Conservation (phyloP, 2,113 vertebrate species). For the Machaerirhynchus nigripectus region DNA sequence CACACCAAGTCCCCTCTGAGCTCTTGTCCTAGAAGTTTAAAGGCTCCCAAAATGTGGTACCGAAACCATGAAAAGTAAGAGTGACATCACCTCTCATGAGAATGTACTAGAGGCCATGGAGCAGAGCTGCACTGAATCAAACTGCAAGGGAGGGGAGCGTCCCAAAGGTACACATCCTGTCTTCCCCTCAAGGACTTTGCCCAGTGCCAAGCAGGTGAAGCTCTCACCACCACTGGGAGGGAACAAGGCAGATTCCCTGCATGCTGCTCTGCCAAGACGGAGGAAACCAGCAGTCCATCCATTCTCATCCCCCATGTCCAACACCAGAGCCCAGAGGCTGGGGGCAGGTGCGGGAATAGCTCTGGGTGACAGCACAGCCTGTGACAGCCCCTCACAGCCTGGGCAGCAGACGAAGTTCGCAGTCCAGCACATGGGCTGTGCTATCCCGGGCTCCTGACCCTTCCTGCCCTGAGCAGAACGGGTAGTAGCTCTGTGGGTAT, state of each 20-base stretch:
- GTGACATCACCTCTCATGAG: neutral
- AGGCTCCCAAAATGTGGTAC: neutral
- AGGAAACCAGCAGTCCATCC: neutral
- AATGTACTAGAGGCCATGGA: neutral
- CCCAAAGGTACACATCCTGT: neutral
- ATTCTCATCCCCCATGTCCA: accelerated
- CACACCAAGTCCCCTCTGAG: neutral
- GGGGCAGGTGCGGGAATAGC: neutral
- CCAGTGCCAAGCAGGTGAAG: neutral
- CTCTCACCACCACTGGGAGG: neutral
- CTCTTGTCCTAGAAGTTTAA: neutral
- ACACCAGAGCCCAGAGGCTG: neutral
- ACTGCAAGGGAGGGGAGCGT: neutral
- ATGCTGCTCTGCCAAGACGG: neutral
- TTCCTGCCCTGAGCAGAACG: neutral
- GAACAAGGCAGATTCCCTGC: neutral
- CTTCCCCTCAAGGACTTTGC: neutral
- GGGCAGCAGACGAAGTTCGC: accelerated
- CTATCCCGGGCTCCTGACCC: neutral
- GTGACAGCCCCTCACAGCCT: neutral
- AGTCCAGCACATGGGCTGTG: accelerated
- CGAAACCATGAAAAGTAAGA: neutral
- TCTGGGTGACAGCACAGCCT: neutral
- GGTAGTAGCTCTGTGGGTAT: neutral
- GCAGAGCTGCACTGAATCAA: neutral